Evolutionary conservation across 2,797 vertebrate species (phyloP).

Genomic region (Phataginus tetradactyla): DNA sequence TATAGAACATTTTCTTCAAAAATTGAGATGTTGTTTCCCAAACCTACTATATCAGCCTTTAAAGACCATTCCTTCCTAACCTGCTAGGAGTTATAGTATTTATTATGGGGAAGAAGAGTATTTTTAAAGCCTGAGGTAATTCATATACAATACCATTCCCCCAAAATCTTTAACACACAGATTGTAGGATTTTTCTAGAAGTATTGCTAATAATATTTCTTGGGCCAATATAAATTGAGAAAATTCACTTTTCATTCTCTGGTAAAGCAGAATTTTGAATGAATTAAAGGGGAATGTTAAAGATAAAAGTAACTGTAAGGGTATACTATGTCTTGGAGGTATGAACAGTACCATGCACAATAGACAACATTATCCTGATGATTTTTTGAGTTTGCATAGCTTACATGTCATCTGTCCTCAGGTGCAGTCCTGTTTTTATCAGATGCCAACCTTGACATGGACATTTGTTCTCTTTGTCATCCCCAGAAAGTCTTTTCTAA

Average conservation of each 20-base stretch:
- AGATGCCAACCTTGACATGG: neutral
- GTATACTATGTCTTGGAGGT: neutral
- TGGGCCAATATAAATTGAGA: neutral
- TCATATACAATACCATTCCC: neutral
- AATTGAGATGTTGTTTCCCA: neutral
- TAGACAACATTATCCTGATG: neutral
- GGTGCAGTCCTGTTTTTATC: neutral
- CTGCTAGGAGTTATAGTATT: neutral
- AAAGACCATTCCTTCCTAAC: neutral
- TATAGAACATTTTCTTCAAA: neutral
- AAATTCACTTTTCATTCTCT: neutral
- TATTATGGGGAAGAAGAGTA: neutral
- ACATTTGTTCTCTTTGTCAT: neutral
- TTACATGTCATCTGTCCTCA: neutral
- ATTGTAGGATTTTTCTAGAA: neutral
- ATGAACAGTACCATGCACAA: neutral
- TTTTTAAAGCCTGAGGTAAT: neutral
- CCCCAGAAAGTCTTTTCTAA: neutral
- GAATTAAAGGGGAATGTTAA: neutral
- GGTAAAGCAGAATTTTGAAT: neutral
- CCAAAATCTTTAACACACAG: neutral
- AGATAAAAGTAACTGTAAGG: neutral
- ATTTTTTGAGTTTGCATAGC: neutral
- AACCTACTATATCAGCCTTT: neutral
- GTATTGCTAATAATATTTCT: neutral